phyloP scores from a whole-genome alignment of 2,797 vertebrate genomes.

The Lophotriccus pileatus region DNA sequence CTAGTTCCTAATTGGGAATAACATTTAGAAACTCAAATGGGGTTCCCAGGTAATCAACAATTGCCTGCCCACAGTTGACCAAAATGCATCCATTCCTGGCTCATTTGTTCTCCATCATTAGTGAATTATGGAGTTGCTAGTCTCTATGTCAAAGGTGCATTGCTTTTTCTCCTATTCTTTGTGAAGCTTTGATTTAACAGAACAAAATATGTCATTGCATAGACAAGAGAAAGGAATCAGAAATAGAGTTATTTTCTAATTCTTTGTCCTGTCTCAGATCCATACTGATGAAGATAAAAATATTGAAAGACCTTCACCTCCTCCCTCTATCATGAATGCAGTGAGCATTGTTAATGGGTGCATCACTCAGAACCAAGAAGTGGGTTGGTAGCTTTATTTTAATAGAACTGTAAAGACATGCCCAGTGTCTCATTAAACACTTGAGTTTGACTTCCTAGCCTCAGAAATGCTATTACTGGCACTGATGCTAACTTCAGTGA shows the following conservation, averaged over 20 bases:
- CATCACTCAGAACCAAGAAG: background rate
- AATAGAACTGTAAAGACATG: background rate
- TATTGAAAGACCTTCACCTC: background rate
- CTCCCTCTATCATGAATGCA: background rate
- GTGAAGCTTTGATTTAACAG: background rate
- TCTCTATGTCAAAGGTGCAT: background rate
- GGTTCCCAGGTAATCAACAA: background rate
- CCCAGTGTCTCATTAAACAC: background rate
- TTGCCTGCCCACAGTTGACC: background rate
- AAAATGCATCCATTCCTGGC: fast-evolving
- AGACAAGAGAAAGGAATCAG: background rate
- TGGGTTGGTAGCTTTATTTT: background rate
- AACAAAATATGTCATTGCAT: background rate
- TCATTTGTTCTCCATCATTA: background rate
- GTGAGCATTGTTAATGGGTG: background rate
- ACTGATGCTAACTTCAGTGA: background rate
- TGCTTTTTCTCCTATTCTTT: background rate
- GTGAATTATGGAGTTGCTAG: background rate
- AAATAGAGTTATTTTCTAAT: background rate
- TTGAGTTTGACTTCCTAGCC: background rate
- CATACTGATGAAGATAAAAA: background rate
- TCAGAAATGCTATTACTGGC: background rate
- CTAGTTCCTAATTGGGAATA: background rate
- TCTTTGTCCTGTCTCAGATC: background rate
- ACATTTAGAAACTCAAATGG: background rate